phyloP scores from a whole-genome alignment of 2,113 vertebrate species.

The Capreolus pygargus region DNA sequence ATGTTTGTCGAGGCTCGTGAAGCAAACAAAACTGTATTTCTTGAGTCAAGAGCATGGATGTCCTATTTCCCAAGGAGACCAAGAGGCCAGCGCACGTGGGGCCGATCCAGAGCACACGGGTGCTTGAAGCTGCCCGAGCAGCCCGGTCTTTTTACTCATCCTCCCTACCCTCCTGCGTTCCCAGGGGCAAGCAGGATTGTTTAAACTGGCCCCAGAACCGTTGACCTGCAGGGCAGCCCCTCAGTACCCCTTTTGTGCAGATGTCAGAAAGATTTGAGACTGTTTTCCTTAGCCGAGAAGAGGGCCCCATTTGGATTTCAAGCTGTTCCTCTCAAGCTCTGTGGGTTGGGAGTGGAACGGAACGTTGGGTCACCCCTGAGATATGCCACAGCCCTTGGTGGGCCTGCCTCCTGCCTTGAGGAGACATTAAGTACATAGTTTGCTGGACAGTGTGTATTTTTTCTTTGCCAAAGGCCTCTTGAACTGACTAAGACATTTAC shows the following conservation, averaged over 20 bases:
- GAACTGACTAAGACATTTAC: slow-evolving; percentile 45
- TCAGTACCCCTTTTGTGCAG: slow-evolving; percentile 78
- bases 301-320: slow-evolving; percentile 75
- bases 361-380: slow-evolving; percentile 31
- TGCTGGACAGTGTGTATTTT: slow-evolving; percentile 48
- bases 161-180: slow-evolving; percentile 70
- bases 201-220: slow-evolving; percentile 76
- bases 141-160: slow-evolving; percentile 5
- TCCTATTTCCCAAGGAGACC: slow-evolving; percentile 31
- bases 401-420: neutral
- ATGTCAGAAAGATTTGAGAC: slow-evolving; percentile 82
- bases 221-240: slow-evolving; percentile 79
- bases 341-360: neutral
- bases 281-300: slow-evolving; percentile 80
- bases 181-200: slow-evolving; percentile 71
- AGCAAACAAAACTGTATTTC: slow-evolving; percentile 9
- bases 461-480: slow-evolving; percentile 56
- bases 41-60: slow-evolving; percentile 11
- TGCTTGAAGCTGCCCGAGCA: neutral
- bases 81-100: neutral
- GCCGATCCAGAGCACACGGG: neutral
- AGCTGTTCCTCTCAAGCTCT: slow-evolving; percentile 69
- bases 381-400: slow-evolving; percentile 4
- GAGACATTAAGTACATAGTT: slow-evolving; percentile 37
- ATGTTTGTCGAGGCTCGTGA: neutral